Evolutionary conservation across 2,797 vertebrate species (phyloP).

Genomic region (Xerus rutilus): DNA sequence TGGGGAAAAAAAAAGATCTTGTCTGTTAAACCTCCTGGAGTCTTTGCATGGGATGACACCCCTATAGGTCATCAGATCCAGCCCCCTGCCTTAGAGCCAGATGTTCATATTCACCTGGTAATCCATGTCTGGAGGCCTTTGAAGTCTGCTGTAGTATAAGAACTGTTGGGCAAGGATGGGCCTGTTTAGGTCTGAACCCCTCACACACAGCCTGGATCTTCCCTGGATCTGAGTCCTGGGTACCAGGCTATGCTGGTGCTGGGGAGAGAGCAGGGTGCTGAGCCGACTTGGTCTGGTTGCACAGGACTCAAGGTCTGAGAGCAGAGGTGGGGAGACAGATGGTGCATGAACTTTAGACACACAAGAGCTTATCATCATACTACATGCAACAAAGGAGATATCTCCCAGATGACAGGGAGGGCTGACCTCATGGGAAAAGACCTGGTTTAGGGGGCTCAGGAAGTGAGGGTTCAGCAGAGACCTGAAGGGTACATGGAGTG

Average conservation of each 20-base stretch:
- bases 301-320: background rate
- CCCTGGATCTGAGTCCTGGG: background rate
- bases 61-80: background rate
- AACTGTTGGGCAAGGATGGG: background rate
- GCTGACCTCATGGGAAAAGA: background rate
- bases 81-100: background rate
- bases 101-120: background rate
- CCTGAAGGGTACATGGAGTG: background rate
- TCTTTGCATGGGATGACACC: background rate
- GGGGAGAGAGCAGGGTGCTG: background rate
- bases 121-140: no score
- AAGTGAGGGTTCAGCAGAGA: background rate
- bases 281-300: background rate
- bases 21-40: background rate
- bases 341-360: background rate
- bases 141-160: background rate
- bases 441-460: background rate
- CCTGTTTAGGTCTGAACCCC: background rate
- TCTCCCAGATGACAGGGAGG: background rate
- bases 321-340: background rate
- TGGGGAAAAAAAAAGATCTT: background rate
- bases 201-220: background rate
- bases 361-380: background rate
- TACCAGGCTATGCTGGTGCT: background rate
- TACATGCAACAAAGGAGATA: background rate